phyloP scores from a whole-genome alignment of 2,113 vertebrate genomes.

The Galemys pyrenaicus region DNA sequence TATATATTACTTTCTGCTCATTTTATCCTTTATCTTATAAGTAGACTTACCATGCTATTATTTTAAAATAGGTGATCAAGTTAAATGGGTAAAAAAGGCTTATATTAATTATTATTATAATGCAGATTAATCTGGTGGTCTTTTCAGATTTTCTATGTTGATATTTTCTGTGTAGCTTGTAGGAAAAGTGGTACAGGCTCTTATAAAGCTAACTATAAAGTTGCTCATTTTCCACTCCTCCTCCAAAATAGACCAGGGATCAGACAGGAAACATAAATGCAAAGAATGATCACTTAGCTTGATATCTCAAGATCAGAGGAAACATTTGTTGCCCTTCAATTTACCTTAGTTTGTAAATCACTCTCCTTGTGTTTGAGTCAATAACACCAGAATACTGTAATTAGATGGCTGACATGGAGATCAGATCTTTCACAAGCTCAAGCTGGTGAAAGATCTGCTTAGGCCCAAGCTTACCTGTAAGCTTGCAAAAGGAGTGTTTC shows the following conservation, averaged over 20 bases:
- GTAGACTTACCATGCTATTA: not conserved
- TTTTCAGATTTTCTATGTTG: not conserved
- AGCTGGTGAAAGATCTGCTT: no score
- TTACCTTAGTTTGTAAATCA: not conserved
- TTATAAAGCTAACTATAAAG: not conserved
- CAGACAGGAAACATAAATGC: not conserved
- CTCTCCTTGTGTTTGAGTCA: not conserved
- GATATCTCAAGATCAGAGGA: no score
- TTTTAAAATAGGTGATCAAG: not conserved
- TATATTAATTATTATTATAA: not conserved
- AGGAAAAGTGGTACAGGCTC: not conserved
- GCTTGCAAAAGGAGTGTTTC: not conserved
- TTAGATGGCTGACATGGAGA: not conserved
- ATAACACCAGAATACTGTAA: not conserved
- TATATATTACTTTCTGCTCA: not conserved
- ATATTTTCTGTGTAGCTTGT: not conserved
- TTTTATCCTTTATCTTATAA: not conserved
- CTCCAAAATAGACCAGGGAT: not conserved
- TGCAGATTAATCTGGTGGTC: not conserved
- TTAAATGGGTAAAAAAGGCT: no score
- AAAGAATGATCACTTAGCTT: not conserved
- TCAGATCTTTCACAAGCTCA: fast-evolving
- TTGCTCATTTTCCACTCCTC: not conserved
- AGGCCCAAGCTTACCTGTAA: not conserved
- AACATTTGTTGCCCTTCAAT: not conserved